Base-by-base conservation (phyloP, 2,797 vertebrate genomes). In the Alectoris magna region DNA sequence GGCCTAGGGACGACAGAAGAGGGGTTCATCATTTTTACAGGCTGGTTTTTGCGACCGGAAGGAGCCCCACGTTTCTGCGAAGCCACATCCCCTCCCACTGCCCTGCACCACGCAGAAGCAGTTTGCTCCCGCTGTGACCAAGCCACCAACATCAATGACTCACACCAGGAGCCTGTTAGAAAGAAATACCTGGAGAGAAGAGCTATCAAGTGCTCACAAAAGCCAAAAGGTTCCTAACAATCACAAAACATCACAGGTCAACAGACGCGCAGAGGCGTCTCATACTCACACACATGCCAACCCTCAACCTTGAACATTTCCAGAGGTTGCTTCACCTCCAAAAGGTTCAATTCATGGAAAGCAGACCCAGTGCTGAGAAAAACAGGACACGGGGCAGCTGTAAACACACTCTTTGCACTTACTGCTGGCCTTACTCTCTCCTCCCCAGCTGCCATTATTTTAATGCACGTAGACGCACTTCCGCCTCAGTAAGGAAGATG, bases 11-110 rank as follows among this genome's bases (percentile, higher is more conserved):
- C 84, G 91, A 90, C 91, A 89, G 91, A 94, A 90, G 59, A 84
- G 88, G 88, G 53, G 94, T 91, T 90, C 41, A 94, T 93, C 91
- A 94, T 92, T 96, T 93, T 94, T 96, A 96, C 75, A 89, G 95
- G 78, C 87, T 39, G 53, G 83, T 89, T 96, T 92, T 82, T 83
- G 72, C 77, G 69, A 84, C 6, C 92, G 72, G 87, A 94, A 79
- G 84, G 81, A 94, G 77, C 82, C 88, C 88, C 74, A 18, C 43
- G 59, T 55, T 94, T 91, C 90, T 93, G 76, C 91, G 72, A 92
- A 96, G 95, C 93, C 94, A 82, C 84, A 85, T 58, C 84, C 69
- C 90, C 81, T 68, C 81, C 77, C 81, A 41, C 36, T 69, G 49
- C 73, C 53, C 68, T 41, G 56, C 75, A 68, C 74, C 15, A 5